phyloP scores from a whole-genome alignment of 1,140 invertebrate species.

The Hyles euphorbiae region DNA sequence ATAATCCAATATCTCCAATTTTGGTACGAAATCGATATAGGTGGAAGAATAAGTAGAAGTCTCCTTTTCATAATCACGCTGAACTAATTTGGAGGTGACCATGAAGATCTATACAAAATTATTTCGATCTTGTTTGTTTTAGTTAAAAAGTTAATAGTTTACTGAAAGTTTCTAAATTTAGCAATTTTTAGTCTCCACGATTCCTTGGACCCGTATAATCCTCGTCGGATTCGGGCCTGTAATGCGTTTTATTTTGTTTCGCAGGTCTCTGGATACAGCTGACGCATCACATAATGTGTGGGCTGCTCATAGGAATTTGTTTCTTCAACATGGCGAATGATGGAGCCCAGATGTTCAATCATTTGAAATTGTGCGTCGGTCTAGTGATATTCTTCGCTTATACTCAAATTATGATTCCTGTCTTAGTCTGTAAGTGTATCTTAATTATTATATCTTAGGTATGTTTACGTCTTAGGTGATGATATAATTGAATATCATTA shows the following conservation, averaged over 20 bases:
- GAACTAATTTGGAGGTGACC: no score
- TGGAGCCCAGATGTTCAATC: constrained; percentile 79
- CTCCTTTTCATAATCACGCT: no score
- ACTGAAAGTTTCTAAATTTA: no score
- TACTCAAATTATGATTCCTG: constrained; percentile 81
- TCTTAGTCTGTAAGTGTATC: constrained; percentile 75
- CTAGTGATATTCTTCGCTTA: constrained; percentile 79
- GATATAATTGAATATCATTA: no score
- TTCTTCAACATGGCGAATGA: constrained; percentile 79
- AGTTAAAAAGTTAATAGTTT: no score
- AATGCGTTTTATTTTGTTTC: constrained; percentile 14
- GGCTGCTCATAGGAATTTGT: constrained; percentile 75
- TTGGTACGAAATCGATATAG: no score
- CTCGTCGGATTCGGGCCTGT: background rate
- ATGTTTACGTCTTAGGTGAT: background rate
- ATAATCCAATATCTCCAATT: no score
- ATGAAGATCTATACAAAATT: no score
- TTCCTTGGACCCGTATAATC: no score
- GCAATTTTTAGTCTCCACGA: no score
- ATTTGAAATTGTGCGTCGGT: constrained; percentile 80
- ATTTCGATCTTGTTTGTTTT: no score
- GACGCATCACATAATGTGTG: constrained; percentile 77
- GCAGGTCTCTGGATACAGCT: constrained; percentile 77
- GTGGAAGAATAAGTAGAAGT: no score
- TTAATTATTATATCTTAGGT: background rate